phyloP scores from a whole-genome alignment of 2,888 invertebrate species.

The Lamellibrachia satsuma region DNA sequence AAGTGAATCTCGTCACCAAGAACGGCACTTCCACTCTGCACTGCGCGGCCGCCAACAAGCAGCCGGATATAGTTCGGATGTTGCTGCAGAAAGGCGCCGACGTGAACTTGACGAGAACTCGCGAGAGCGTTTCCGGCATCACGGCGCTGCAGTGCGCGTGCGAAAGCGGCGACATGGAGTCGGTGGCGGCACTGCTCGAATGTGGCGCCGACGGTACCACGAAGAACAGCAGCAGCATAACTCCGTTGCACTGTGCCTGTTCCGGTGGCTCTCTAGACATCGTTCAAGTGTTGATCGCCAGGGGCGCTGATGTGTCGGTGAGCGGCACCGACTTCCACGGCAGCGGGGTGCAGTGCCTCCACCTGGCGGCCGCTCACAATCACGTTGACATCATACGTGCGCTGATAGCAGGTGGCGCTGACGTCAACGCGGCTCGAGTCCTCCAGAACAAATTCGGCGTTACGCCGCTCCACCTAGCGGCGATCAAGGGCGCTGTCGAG shows the following conservation, averaged over 20 bases:
- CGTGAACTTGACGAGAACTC: constrained; percentile 27
- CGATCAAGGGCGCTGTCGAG: constrained; percentile 32
- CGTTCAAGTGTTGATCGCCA: constrained; percentile 30
- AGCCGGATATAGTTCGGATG: constrained; percentile 30
- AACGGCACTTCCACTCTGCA: constrained; percentile 35
- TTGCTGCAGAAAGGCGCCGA: constrained; percentile 36
- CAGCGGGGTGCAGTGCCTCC: constrained; percentile 31
- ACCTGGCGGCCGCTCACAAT: constrained; percentile 37
- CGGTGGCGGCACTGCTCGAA: constrained; percentile 32
- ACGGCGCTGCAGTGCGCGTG: constrained; percentile 39
- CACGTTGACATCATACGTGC: constrained; percentile 30
- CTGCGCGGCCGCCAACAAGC: constrained; percentile 34
- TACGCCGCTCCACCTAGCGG: constrained; percentile 40
- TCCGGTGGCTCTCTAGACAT: constrained; percentile 29
- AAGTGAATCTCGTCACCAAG: not conserved
- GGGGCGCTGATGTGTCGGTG: constrained; percentile 33
- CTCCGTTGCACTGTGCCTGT: constrained; percentile 37
- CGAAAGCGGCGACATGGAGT: constrained; percentile 34
- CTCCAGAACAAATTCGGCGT: constrained; percentile 33
- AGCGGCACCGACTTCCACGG: constrained; percentile 34
- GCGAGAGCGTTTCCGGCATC: constrained; percentile 28
- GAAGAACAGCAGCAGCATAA: constrained; percentile 31
- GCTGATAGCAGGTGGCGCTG: constrained; percentile 32
- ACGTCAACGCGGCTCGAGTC: constrained; percentile 31
- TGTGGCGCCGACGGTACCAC: constrained; percentile 34